Evolutionary conservation across 2,797 vertebrate genomes (phyloP), one percentile per base, ranked within the genome.

Genomic region (Odontamblyopus rebecca): DNA sequence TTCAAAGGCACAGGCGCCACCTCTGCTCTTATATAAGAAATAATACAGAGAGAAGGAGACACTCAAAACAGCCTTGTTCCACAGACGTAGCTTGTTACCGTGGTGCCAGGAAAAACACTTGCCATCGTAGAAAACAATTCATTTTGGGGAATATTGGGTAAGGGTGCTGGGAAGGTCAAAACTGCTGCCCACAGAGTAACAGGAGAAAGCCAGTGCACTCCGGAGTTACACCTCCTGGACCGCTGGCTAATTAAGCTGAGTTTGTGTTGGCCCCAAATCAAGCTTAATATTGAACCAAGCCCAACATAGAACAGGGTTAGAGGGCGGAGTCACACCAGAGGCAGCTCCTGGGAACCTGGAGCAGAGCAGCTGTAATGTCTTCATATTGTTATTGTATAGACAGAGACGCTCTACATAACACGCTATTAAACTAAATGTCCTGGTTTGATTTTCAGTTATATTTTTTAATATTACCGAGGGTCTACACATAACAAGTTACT

Each of bases 51-150:
- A 77, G 63, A 59, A 76, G 70, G 63, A 75, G 79, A 72, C 62
- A 68, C 78, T 69, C 16, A 61, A 84, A 80, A 85, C 81, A 72
- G 75, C 74, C 70, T 74, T 62, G 75, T 81, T 84, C 78, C 61
- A 53, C 68, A 32, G 27, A 76, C 83, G 78, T 48, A 59, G 79
- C 76, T 77, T 6, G 0, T 63, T 30, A 64, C 0, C 48, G 64
- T 60, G 72, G 73, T 82, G 89, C 89, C 90, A 91, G 89, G 77
- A 88, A 91, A 90, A 92, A 90, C 86, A 88, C 83, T 89, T 87
- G 76, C 71, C 60, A 73, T 88, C 56, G 9, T 69, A 70, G 76
- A 75, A 81, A 86, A 88, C 84, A 90, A 91, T 89, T 88, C 75
- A 84, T 66, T 51, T 90, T 71, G 76, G 68, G 75, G 77, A 71